phyloP scores from a whole-genome alignment of 1,140 invertebrate genomes.

The Triops longicaudatus region DNA sequence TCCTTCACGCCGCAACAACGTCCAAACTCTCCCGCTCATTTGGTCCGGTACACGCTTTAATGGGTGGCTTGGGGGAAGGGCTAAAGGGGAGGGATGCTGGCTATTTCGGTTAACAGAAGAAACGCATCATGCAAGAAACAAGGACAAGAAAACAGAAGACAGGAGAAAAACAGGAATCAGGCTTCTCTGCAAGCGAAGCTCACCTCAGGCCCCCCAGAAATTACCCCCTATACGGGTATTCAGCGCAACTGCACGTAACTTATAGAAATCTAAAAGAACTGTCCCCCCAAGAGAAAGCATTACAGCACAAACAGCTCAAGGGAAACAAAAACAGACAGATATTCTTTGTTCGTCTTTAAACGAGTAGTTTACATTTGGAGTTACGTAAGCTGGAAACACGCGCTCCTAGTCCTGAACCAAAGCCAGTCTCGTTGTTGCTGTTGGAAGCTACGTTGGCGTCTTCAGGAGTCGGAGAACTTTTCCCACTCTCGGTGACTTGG shows the following conservation, averaged over 20 bases:
- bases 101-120: neutral
- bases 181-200: neutral
- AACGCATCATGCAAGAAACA: neutral
- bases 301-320: neutral
- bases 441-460: neutral
- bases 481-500: neutral
- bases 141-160: neutral
- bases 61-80: neutral
- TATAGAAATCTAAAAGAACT: neutral
- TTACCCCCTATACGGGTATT: neutral
- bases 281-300: neutral
- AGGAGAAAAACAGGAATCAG: neutral
- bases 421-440: slow-evolving; percentile 9
- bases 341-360: neutral
- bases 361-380: slow-evolving; percentile 6
- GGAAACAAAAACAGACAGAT: neutral
- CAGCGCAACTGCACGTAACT: neutral
- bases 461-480: neutral
- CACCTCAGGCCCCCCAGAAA: neutral
- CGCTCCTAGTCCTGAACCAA: slow-evolving; percentile 6
- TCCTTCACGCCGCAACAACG: neutral
- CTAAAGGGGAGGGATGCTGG: neutral
- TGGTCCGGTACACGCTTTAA: neutral
- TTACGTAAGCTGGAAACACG: slow-evolving; percentile 10
- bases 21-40: neutral